Evolutionary conservation across 1,140 invertebrate species (phyloP).

Genomic region (Drosophila micromelanica): DNA sequence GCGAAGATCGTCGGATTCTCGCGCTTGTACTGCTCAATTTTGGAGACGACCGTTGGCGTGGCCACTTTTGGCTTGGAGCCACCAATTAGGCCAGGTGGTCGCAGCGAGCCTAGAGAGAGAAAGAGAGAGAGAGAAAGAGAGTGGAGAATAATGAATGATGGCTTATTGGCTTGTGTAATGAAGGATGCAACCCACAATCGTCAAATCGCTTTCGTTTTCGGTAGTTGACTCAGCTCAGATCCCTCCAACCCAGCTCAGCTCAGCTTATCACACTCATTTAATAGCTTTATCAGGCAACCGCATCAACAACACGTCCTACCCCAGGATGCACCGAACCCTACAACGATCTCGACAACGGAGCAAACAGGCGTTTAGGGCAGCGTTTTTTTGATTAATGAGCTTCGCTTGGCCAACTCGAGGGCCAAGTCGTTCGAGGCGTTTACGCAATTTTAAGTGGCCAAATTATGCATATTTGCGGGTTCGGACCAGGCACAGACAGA

Average conservation of each 20-base stretch:
- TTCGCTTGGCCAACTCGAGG: slow-evolving; percentile 15
- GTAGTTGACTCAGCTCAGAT: slow-evolving; percentile 4
- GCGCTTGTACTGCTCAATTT: slow-evolving; percentile 98
- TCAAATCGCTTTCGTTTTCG: slow-evolving; percentile 16
- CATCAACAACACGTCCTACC: slow-evolving; percentile 20
- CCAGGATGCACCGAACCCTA: slow-evolving; percentile 14
- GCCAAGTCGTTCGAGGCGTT: slow-evolving; percentile 55
- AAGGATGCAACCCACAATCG: slow-evolving; percentile 21
- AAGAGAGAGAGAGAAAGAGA: slow-evolving; percentile 27
- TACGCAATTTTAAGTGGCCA: slow-evolving; percentile 80
- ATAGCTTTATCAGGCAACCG: slow-evolving; percentile 71
- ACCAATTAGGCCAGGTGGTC: slow-evolving; percentile 97
- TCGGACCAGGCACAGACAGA: slow-evolving; percentile 1
- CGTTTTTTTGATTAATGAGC: slow-evolving; percentile 49
- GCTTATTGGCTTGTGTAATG: slow-evolving; percentile 25
- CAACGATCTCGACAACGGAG: background rate
- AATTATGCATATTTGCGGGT: slow-evolving; percentile 57
- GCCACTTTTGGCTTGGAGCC: slow-evolving; percentile 99
- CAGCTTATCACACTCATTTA: slow-evolving; percentile 46
- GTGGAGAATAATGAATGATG: slow-evolving; percentile 46
- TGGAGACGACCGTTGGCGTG: slow-evolving; percentile 96
- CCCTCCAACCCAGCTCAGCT: no score
- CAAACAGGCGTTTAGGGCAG: slow-evolving; percentile 13
- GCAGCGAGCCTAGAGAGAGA: slow-evolving; percentile 91
- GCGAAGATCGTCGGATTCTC: slow-evolving; percentile 99